Percentiles rank a stretch among this genome's conserved stretches.
phyloP scores from a whole-genome alignment of 2,113 vertebrate genomes.

The Spizaetus ornatus region DNA sequence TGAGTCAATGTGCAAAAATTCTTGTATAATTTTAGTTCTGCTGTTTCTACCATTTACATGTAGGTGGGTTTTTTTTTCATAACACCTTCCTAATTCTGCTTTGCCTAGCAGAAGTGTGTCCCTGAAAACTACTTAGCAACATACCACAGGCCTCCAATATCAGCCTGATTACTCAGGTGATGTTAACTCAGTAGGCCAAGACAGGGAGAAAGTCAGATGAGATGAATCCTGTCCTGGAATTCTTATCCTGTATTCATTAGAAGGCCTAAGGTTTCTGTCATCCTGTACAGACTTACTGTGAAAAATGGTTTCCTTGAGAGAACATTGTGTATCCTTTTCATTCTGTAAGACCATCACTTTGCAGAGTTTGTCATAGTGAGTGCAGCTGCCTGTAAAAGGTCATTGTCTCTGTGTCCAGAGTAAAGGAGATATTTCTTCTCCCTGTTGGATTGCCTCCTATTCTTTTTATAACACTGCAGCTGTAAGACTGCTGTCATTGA shows the following conservation, averaged over 20 bases:
- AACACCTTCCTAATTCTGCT: neutral
- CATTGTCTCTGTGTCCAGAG: neutral
- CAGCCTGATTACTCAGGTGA: neutral
- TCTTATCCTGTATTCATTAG: neutral
- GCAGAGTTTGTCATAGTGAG: neutral
- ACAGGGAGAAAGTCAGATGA: neutral
- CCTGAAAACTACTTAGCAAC: neutral
- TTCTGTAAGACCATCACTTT: neutral
- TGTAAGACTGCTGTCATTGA: neutral
- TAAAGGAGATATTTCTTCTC: neutral
- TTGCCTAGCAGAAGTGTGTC: neutral
- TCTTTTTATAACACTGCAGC: neutral
- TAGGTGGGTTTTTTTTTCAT: neutral
- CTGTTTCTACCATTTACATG: neutral
- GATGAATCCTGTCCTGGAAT: neutral
- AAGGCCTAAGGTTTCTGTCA: neutral
- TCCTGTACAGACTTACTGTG: neutral
- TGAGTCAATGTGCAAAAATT: neutral
- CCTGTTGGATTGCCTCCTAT: neutral
- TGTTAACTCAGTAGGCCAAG: neutral
- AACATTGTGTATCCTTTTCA: neutral
- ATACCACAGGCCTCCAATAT: neutral
- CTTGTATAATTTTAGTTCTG: neutral
- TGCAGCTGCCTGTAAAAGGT: neutral
- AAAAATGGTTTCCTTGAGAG: neutral